Percentiles rank a stretch among this genome's conserved stretches.
These are phyloP conservation scores for Schlechtendalia chinensis DNA, from an alignment of 1,140 invertebrate genomes.

Conservation along the genomic window DNA sequence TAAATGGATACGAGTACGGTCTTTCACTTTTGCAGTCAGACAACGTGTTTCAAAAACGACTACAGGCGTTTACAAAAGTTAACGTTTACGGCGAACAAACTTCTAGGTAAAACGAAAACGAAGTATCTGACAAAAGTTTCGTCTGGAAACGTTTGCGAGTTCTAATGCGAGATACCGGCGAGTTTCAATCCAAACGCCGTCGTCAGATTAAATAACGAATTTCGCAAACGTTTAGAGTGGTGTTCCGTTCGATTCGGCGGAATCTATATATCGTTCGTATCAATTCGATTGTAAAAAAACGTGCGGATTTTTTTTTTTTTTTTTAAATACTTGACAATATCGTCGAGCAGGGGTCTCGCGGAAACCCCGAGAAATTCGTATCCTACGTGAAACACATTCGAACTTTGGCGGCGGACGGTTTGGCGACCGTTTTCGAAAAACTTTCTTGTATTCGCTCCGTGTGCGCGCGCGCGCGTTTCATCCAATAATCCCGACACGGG, in stretches of 20 bases:
- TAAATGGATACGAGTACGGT: not conserved
- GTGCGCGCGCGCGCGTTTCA: constrained; percentile 16
- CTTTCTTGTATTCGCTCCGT: constrained; percentile 26
- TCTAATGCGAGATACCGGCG: constrained; percentile 31
- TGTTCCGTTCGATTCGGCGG: no score
- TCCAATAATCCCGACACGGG: constrained; percentile 35
- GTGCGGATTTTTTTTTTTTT: no score
- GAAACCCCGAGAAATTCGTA: constrained; percentile 1
- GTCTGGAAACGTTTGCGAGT: constrained; percentile 19
- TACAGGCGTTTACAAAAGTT: constrained; percentile 23
- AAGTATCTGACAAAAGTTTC: constrained; percentile 17
- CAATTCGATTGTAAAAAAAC: no score
- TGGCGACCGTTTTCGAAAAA: constrained; percentile 5
- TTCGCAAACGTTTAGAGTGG: not conserved
- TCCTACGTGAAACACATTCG: constrained; percentile 9
- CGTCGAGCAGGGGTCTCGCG: no score
- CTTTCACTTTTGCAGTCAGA: not conserved
- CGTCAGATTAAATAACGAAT: constrained; percentile 15
- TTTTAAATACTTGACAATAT: no score
- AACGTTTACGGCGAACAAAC: constrained; percentile 7
- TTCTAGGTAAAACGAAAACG: constrained; percentile 13
- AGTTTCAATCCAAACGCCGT: constrained; percentile 10
- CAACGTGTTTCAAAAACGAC: constrained; percentile 17
- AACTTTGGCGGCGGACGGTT: constrained; percentile 20
- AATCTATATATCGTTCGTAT: no score